A percentile compares a stretch with the other conserved stretches of the same genome.
Conservation (phyloP, 2,888 invertebrate species). For the Eubasilissa splendida region DNA sequence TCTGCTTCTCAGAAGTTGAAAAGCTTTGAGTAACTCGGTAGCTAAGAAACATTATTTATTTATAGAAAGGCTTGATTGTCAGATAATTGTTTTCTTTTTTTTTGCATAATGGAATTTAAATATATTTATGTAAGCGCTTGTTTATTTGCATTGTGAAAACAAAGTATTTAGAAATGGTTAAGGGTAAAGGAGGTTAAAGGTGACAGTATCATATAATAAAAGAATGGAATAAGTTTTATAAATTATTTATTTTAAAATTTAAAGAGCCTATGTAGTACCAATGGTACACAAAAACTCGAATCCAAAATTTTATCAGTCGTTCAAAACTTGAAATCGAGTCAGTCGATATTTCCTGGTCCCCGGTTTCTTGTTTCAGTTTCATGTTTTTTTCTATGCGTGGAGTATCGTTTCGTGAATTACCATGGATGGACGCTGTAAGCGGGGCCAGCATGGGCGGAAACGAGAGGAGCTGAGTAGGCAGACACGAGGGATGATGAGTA, state of each 20-base stretch:
- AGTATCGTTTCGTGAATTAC: conserved; percentile 15
- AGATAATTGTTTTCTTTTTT: too few relatives aligned
- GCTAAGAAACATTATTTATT: too few relatives aligned
- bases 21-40: too few relatives aligned
- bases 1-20: too few relatives aligned
- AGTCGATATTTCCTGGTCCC: conserved; percentile 47
- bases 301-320: conserved; percentile 55
- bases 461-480: conserved; percentile 61
- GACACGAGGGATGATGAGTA: conserved; percentile 61
- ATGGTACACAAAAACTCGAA: conserved; percentile 49
- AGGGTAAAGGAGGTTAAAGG: not conserved
- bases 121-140: too few relatives aligned
- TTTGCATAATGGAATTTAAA: too few relatives aligned
- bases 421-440: conserved; percentile 27
- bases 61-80: too few relatives aligned
- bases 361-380: conserved; percentile 12
- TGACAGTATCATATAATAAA: conserved; percentile 1
- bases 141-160: too few relatives aligned
- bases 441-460: conserved; percentile 57
- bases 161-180: too few relatives aligned
- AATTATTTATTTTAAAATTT: conserved; percentile 47
- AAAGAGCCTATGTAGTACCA: conserved; percentile 51
- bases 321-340: conserved; percentile 56
- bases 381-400: not conserved
- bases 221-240: conserved; percentile 35